phyloP scores from a whole-genome alignment of 2,888 invertebrate species.

The Amiota minor region DNA sequence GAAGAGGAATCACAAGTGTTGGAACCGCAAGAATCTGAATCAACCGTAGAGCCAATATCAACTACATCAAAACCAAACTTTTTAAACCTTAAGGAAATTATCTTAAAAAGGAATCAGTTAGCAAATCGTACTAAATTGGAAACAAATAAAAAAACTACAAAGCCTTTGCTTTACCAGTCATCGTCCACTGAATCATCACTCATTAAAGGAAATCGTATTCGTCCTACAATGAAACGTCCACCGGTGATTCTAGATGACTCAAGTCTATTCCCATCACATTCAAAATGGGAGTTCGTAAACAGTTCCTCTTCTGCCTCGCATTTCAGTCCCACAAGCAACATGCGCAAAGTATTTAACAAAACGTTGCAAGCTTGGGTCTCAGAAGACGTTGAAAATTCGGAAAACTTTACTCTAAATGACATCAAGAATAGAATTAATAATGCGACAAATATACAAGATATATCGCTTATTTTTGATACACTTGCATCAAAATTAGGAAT shows the following conservation, averaged over 20 bases:
- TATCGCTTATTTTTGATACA: slow-evolving; percentile 79
- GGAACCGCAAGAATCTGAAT: neutral
- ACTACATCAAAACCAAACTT: slow-evolving; percentile 63
- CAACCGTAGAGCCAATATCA: neutral
- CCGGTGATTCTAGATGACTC: slow-evolving; percentile 69
- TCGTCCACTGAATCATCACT: slow-evolving; percentile 39
- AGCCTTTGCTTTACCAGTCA: slow-evolving; percentile 40
- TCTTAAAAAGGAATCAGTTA: slow-evolving; percentile 64
- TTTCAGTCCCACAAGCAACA: slow-evolving; percentile 67
- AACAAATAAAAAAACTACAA: slow-evolving; percentile 35
- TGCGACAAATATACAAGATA: slow-evolving; percentile 76
- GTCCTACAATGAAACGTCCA: slow-evolving; percentile 55
- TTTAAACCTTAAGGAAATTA: slow-evolving; percentile 72
- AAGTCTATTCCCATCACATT: slow-evolving; percentile 71
- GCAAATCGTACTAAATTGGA: slow-evolving; percentile 36
- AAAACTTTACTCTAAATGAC: slow-evolving; percentile 66
- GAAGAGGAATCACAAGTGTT: slow-evolving; percentile 70
- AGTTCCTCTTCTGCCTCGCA: slow-evolving; percentile 62
- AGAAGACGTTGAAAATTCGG: slow-evolving; percentile 74
- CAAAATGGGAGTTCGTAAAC: slow-evolving; percentile 78
- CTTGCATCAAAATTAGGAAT: slow-evolving; percentile 76
- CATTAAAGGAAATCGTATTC: slow-evolving; percentile 60
- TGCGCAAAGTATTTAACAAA: slow-evolving; percentile 78
- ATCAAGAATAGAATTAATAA: slow-evolving; percentile 69
- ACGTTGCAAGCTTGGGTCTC: slow-evolving; percentile 79